Percentiles rank a stretch among this genome's conserved stretches.
Evolutionary conservation across 1,140 invertebrate species (phyloP).

Genomic region (Pentalonia nigronervosa): DNA sequence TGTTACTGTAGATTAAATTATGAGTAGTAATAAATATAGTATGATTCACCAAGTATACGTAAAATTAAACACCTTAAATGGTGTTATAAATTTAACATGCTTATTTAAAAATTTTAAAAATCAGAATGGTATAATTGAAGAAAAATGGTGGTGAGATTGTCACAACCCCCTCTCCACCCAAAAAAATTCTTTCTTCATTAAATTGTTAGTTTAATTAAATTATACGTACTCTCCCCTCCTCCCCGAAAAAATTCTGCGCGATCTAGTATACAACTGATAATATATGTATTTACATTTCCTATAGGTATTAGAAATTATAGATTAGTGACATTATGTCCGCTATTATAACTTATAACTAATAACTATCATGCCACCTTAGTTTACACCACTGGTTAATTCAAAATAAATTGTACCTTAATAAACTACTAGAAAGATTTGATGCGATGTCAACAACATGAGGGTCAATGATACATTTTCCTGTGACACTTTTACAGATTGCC

Average conservation of each 20-base stretch:
- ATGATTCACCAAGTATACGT: background rate
- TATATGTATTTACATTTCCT: background rate
- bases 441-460: constrained; percentile 38
- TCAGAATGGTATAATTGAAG: background rate
- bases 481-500: constrained; percentile 34
- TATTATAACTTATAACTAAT: background rate
- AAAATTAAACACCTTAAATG: background rate
- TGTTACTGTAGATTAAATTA: background rate
- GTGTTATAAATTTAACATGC: background rate
- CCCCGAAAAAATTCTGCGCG: too few relatives aligned
- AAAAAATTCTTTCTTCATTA: too few relatives aligned
- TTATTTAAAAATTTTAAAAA: background rate
- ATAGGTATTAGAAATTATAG: background rate
- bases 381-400: background rate
- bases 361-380: background rate
- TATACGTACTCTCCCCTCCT: too few relatives aligned
- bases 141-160: background rate
- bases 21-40: background rate
- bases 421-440: constrained; percentile 40
- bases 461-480: background rate
- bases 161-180: too few relatives aligned
- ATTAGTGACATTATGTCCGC: background rate
- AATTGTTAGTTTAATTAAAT: too few relatives aligned
- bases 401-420: constrained; percentile 41
- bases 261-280: background rate